phyloP scores from a whole-genome alignment of 2,888 invertebrate genomes.

The Morpho helenor region DNA sequence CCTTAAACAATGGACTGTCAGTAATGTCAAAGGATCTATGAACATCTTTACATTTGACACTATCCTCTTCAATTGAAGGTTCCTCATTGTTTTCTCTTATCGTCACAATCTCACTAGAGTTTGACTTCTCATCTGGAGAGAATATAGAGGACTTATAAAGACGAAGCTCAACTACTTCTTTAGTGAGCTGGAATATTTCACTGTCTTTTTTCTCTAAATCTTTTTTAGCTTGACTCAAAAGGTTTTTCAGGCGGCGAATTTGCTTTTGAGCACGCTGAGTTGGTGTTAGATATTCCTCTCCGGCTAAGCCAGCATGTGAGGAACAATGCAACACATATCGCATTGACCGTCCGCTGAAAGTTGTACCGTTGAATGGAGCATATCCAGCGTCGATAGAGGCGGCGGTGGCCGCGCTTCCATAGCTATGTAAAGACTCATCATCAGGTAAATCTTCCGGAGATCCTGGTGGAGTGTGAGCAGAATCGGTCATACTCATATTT shows the following conservation, averaged over 20 bases:
- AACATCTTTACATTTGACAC: constrained; percentile 63
- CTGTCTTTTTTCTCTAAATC: constrained; percentile 90
- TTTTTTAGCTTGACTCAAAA: constrained; percentile 85
- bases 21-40: constrained; percentile 67
- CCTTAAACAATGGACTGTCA: constrained; percentile 69
- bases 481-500: constrained; percentile 63
- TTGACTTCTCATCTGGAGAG: constrained; percentile 89
- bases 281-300: constrained; percentile 92
- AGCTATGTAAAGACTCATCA: constrained; percentile 90
- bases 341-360: constrained; percentile 84
- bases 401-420: constrained; percentile 88
- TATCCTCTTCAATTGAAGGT: constrained; percentile 48
- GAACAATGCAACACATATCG: constrained; percentile 93
- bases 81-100: constrained; percentile 83
- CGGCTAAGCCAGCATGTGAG: constrained; percentile 86
- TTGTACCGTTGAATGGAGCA: constrained; percentile 86
- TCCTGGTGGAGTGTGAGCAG: constrained; percentile 80
- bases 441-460: constrained; percentile 82
- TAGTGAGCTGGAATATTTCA: constrained; percentile 87
- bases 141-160: constrained; percentile 88
- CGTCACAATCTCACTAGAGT: constrained; percentile 86
- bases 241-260: constrained; percentile 85
- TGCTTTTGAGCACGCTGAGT: constrained; percentile 92
- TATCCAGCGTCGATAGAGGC: constrained; percentile 91
- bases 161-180: constrained; percentile 89